Percentiles rank a stretch among this genome's conserved stretches.
These are phyloP conservation scores for Parthenolecanium corni DNA, from an alignment of 2,888 invertebrate species.

Conservation along the genomic window DNA sequence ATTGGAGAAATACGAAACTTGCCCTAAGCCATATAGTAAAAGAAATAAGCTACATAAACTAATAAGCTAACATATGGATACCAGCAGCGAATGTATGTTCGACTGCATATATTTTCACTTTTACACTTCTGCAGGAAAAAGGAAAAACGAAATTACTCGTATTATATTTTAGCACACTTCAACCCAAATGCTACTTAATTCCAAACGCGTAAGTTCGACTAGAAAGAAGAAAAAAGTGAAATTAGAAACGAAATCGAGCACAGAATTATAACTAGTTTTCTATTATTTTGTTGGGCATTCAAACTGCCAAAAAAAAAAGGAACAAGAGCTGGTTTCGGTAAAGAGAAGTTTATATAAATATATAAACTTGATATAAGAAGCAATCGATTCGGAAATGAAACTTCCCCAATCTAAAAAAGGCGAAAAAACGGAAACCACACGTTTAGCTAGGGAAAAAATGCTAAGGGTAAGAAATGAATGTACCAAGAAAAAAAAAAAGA, in stretches of 20 bases:
- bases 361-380: constrained; percentile 17
- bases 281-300: constrained; percentile 15
- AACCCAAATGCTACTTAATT: not conserved
- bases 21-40: too few species aligned
- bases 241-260: constrained; percentile 11
- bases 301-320: constrained; percentile 4
- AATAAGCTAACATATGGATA: too few species aligned
- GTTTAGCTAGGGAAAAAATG: not conserved
- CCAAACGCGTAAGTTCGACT: constrained; percentile 10
- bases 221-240: constrained; percentile 9
- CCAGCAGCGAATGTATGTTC: too few species aligned
- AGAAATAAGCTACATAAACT: too few species aligned
- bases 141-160: too few species aligned
- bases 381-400: constrained; percentile 1
- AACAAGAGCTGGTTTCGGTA: not conserved
- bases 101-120: too few species aligned
- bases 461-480: too few species aligned
- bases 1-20: too few species aligned
- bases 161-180: too few species aligned
- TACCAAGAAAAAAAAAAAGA: too few species aligned
- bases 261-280: constrained; percentile 16
- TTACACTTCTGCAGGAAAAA: too few species aligned
- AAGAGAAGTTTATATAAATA: constrained; percentile 15
- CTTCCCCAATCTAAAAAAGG: not conserved
- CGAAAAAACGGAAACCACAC: constrained; percentile 1